A percentile compares a stretch with the other conserved stretches of the same genome.
Evolutionary conservation across 2,113 vertebrate species (phyloP).

Genomic region (Atlantisia rogersi): DNA sequence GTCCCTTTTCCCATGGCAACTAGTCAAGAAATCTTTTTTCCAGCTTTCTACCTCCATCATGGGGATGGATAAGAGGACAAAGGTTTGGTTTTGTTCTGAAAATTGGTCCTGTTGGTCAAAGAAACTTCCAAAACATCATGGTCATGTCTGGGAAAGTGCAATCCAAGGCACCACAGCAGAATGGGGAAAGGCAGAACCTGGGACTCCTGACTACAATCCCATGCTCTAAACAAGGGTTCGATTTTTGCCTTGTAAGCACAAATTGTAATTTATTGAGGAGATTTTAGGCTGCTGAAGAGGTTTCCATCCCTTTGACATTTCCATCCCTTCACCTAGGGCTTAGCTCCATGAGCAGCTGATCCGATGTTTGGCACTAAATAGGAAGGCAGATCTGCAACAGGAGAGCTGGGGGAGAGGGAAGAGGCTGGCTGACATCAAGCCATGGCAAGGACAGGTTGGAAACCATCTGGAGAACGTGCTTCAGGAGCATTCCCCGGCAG

Average conservation of each 20-base stretch:
- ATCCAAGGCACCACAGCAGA: not conserved
- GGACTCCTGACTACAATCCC: not conserved
- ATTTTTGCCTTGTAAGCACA: not conserved
- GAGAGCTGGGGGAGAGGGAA: not conserved
- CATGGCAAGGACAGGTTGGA: not conserved
- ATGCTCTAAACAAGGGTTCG: not conserved
- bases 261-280: not conserved
- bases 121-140: not conserved
- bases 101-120: not conserved
- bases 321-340: not conserved
- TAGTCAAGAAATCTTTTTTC: slow-evolving; percentile 30
- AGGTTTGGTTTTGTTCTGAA: not conserved
- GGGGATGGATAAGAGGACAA: not conserved
- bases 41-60: not conserved
- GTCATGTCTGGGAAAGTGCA: not conserved
- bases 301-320: not conserved
- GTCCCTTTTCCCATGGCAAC: slow-evolving; percentile 1
- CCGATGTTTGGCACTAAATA: not conserved
- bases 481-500: not conserved
- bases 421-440: not conserved
- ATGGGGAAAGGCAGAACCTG: not conserved
- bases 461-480: not conserved
- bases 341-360: not conserved
- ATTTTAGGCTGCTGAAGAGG: not conserved
- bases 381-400: not conserved